Evolutionary conservation across 1,140 invertebrate genomes (phyloP).

Genomic region (Calephelis virginiensis): DNA sequence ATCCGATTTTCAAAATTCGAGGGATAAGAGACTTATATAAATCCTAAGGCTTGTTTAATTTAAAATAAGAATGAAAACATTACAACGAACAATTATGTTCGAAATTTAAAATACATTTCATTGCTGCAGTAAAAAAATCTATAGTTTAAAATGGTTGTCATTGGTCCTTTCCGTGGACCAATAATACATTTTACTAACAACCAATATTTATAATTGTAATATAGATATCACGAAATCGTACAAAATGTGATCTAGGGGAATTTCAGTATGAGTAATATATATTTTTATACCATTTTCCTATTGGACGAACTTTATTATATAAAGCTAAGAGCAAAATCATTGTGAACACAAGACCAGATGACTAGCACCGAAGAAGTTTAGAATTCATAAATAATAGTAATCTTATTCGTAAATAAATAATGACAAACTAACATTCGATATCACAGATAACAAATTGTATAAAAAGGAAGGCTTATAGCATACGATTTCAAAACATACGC

Average conservation of each 20-base stretch:
- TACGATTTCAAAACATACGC: neutral
- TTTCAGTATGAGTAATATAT: neutral
- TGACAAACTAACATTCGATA: neutral
- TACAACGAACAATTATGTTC: no score
- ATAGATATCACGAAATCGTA: neutral
- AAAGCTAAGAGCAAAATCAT: neutral
- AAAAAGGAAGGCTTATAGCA: neutral
- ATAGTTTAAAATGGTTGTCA: no score
- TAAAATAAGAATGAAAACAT: no score
- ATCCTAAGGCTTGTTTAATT: no score
- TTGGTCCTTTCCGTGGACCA: neutral
- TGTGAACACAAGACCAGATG: neutral
- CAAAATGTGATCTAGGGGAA: conserved; percentile 4
- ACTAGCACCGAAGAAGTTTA: neutral
- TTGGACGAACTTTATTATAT: neutral
- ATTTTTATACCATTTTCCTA: conserved; percentile 1
- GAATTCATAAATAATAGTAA: neutral
- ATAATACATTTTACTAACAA: conserved; percentile 2
- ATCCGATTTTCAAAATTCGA: no score
- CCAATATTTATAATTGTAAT: neutral
- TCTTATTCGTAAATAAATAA: conserved; percentile 1
- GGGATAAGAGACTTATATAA: no score
- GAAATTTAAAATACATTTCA: no score
- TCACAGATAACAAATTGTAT: neutral
- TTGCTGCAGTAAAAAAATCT: no score